Evolutionary conservation across 2,113 vertebrate genomes (phyloP).

Genomic region (Phyllostomus discolor): DNA sequence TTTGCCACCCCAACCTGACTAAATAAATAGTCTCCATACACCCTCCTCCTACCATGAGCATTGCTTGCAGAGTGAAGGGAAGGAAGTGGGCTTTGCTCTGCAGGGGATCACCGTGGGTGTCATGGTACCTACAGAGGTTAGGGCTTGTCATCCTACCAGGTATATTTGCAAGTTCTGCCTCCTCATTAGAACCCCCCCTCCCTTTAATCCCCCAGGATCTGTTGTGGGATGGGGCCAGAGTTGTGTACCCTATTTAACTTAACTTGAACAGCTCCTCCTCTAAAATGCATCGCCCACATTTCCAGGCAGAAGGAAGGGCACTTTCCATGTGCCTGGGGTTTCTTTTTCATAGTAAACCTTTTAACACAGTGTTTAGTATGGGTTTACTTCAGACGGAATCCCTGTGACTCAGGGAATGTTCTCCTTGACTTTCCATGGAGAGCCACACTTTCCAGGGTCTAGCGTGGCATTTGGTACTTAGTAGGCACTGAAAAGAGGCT

Average conservation of each 20-base stretch:
- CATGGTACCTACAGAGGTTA: fast-evolving
- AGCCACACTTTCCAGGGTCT: not conserved
- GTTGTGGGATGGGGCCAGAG: not conserved
- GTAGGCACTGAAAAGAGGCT: not conserved
- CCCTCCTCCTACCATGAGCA: not conserved
- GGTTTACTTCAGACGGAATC: not conserved
- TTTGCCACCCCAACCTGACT: not conserved
- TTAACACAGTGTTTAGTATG: not conserved
- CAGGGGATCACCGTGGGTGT: fast-evolving
- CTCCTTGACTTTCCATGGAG: not conserved
- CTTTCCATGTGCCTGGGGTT: not conserved
- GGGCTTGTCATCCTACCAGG: not conserved
- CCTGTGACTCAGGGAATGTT: not conserved
- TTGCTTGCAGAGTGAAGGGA: fast-evolving
- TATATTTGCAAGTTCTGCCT: not conserved
- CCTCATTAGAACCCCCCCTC: not conserved
- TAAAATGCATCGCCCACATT: not conserved
- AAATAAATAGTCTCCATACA: too few relatives aligned
- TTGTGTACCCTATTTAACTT: not conserved
- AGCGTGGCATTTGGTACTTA: not conserved
- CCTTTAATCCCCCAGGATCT: not conserved
- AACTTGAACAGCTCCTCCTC: not conserved
- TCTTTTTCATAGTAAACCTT: not conserved
- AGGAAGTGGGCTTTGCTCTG: not conserved
- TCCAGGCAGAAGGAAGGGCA: not conserved